Evolutionary conservation across 1,140 invertebrate species (phyloP), one percentile per base, ranked within the genome.

Genomic region (Heliconius eleuchia): DNA sequence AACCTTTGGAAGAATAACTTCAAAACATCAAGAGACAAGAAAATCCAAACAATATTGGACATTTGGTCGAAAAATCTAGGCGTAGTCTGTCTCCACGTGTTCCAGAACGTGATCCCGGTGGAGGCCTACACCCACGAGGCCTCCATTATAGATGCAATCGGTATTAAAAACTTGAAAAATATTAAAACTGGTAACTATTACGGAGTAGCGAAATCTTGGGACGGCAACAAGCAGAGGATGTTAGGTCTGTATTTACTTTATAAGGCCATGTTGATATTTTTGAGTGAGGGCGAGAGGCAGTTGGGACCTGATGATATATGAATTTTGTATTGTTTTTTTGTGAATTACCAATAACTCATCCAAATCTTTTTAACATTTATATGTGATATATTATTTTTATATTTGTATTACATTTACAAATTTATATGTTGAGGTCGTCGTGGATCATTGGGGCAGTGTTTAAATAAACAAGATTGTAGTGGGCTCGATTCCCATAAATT

Each of bases 51-150:
- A 50, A 99, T 99, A 77, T 86, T 98, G 13, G 96, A 98, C 80
- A 98, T 99, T 71, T 99, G 99, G 99, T 95, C 96, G 6, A 95
- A 95, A 82, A 96, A 96, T 37, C 91, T 96, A 19, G 99, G 99
- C 16, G 98, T 99, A 0, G 96, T 99, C 4, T 99, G 98, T 79
- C 93, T 99, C 1, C 98, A 99, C 83, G 95, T 99, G 70, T 99
- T 99, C 91, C 98, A 98, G 86, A 99, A 98, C 93, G 96, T 97
- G 2, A 98, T 98, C 79, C 96, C 98, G 0, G 98, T 97, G 1
- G 99, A 99, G 94, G 98, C 99, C 3, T 98, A 97, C 85, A 99
- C 98, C 0, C 95, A 99, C 79, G 99, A 99, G 93, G 98, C 98
- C 1, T 96, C 97, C 30, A 99, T 99, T 96, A 98, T 99, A 27